phyloP scores from a whole-genome alignment of 2,797 vertebrate species.

The Uromys caudimaculatus region DNA sequence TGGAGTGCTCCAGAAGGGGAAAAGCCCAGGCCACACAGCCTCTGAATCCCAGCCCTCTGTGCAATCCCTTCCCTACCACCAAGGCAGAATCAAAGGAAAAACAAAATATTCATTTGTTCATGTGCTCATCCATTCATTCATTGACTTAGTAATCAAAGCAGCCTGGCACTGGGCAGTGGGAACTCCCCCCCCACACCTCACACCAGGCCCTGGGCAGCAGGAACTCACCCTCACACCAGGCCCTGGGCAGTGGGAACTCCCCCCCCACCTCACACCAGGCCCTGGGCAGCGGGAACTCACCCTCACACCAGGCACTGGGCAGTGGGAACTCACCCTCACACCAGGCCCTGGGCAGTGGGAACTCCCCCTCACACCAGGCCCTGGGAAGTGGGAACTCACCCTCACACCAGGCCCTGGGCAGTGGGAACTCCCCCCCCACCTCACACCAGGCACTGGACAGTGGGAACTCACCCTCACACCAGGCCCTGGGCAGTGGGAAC shows the following conservation, averaged over 20 bases:
- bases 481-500: too few species aligned
- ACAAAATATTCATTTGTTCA: neutral
- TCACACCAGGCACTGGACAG: too few species aligned
- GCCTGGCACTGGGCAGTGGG: neutral
- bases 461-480: too few species aligned
- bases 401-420: too few species aligned
- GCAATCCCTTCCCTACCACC: neutral
- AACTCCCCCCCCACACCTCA: too few species aligned
- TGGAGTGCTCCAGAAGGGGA: neutral
- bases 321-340: neutral
- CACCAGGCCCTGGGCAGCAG: neutral
- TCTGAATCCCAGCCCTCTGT: neutral
- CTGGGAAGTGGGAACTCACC: too few species aligned
- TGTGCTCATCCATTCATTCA: neutral
- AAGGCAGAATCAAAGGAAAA: neutral
- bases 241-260: neutral
- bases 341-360: neutral
- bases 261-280: neutral
- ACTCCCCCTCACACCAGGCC: neutral
- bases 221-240: neutral
- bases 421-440: too few species aligned
- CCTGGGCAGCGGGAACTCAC: neutral
- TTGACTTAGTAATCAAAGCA: slow-evolving; percentile 5
- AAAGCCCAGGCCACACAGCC: neutral
- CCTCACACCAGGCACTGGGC: neutral